These are phyloP conservation scores for Drosophila sechellia DNA, from an alignment of 1,140 invertebrate genomes.

Conservation along the genomic window DNA sequence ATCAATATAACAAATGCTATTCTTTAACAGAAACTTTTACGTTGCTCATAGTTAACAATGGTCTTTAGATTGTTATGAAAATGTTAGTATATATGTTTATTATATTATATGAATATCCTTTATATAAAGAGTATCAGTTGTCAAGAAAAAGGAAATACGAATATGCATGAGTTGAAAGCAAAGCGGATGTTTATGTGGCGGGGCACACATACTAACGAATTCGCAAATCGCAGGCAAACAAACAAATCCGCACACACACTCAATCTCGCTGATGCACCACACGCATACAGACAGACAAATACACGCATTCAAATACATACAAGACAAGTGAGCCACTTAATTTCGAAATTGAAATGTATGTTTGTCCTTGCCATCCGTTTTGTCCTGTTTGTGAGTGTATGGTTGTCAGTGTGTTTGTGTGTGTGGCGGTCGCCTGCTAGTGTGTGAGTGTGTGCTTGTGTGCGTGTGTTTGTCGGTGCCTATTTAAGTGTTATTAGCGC, in stretches of 20 bases:
- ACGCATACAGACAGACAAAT: slow-evolving; percentile 28
- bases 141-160: slow-evolving; percentile 27
- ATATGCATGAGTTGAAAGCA: slow-evolving; percentile 48
- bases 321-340: slow-evolving; percentile 76
- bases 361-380: slow-evolving; percentile 42
- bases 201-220: slow-evolving; percentile 40
- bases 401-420: neutral
- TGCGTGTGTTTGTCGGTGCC: slow-evolving; percentile 38
- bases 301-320: slow-evolving; percentile 50
- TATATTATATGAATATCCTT: neutral
- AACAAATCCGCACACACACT: slow-evolving; percentile 26
- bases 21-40: too few relatives aligned
- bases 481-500: slow-evolving; percentile 80
- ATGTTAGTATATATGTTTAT: neutral
- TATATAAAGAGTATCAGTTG: slow-evolving; percentile 2
- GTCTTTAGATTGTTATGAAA: too few relatives aligned
- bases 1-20: too few relatives aligned
- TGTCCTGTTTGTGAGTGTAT: slow-evolving; percentile 15
- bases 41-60: too few relatives aligned
- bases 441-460: slow-evolving; percentile 2
- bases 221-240: slow-evolving; percentile 28
- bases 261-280: slow-evolving; percentile 10
- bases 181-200: slow-evolving; percentile 65
- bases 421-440: neutral
- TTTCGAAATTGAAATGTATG: slow-evolving; percentile 78